phyloP scores from a whole-genome alignment of 2,113 vertebrate genomes.

The Fregata magnificens region DNA sequence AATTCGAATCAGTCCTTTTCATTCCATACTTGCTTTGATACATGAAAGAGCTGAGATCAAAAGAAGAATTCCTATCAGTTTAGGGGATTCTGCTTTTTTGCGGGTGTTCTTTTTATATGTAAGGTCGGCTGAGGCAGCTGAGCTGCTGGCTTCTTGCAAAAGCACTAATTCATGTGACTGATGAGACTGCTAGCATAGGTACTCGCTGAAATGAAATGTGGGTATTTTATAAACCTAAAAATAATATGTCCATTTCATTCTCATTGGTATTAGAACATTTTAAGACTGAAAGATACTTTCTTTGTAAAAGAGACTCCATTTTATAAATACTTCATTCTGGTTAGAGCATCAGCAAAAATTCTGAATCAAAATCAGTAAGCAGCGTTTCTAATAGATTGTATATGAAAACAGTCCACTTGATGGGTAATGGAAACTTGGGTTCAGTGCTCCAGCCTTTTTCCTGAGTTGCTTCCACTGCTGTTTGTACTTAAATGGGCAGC shows the following conservation, averaged over 20 bases:
- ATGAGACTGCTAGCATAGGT: neutral
- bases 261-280: neutral
- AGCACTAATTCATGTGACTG: neutral
- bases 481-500: neutral
- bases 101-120: neutral
- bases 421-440: neutral
- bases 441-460: neutral
- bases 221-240: neutral
- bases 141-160: neutral
- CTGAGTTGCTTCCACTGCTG: neutral
- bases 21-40: neutral
- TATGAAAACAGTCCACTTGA: neutral
- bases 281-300: neutral
- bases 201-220: neutral
- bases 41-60: neutral
- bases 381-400: neutral
- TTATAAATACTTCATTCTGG: neutral
- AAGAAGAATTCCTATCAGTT: neutral
- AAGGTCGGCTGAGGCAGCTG: neutral
- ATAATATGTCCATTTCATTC: neutral
- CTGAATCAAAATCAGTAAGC: neutral
- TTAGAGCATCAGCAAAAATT: neutral
- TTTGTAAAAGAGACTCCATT: neutral
- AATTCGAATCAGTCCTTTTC: neutral
- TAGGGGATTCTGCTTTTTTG: neutral